These are phyloP conservation scores for Daphoenositta chrysoptera DNA, from an alignment of 2,113 vertebrate species.

Conservation along the genomic window DNA sequence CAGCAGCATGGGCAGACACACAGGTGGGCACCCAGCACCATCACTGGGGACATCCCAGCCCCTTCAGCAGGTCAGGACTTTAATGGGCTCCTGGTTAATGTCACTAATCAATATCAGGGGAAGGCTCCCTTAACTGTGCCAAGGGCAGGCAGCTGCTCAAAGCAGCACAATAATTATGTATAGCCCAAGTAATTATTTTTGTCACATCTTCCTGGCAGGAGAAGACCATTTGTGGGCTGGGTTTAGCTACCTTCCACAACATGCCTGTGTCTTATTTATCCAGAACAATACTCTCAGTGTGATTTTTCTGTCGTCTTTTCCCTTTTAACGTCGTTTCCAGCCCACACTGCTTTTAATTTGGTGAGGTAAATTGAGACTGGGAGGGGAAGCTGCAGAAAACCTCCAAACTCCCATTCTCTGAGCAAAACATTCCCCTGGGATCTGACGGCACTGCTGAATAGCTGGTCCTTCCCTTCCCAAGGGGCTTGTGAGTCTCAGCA, in stretches of 20 bases:
- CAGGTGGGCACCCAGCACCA: not conserved
- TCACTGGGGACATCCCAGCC: not conserved
- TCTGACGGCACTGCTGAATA: not conserved
- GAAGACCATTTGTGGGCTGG: conserved; percentile 40
- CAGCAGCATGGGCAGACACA: not conserved
- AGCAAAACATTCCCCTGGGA: not conserved
- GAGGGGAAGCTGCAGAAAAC: conserved; percentile 40
- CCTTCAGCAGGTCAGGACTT: not conserved
- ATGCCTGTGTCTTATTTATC: conserved; percentile 55
- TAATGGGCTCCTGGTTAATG: not conserved
- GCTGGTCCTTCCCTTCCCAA: not conserved
- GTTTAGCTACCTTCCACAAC: conserved; percentile 42
- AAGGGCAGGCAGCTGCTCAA: conserved; percentile 31
- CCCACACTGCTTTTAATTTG: conserved; percentile 53
- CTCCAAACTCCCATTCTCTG: not conserved
- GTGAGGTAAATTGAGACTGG: conserved; percentile 26
- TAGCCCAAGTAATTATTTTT: conserved; percentile 53
- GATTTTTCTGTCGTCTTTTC: conserved; percentile 35
- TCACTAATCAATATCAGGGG: not conserved
- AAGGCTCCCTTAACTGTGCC: conserved; percentile 12
- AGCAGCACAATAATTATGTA: conserved; percentile 45
- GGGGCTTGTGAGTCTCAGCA: not conserved
- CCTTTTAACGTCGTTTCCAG: conserved; percentile 23
- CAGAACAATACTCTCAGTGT: conserved; percentile 30
- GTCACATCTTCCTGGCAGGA: conserved; percentile 57